Evolutionary conservation across 2,113 vertebrate genomes (phyloP).

Genomic region (Lophochroa leadbeateri): DNA sequence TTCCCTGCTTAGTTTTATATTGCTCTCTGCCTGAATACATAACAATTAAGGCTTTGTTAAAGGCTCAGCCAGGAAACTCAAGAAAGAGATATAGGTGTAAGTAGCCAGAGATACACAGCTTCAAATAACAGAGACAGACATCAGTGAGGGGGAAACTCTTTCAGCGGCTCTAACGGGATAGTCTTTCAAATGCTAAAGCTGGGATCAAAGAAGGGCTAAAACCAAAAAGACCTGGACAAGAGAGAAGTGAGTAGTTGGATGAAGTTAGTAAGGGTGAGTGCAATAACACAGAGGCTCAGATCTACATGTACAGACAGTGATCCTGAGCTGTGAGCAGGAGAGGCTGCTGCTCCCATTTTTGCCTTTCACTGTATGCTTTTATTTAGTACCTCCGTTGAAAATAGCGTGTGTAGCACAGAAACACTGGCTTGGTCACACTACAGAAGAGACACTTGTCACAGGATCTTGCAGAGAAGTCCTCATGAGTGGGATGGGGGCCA

Average conservation of each 20-base stretch:
- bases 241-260: background rate
- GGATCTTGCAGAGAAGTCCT: background rate
- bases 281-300: background rate
- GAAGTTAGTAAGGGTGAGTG: background rate
- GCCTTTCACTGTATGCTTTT: background rate
- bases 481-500: no score
- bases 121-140: background rate
- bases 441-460: background rate
- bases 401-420: fast-evolving
- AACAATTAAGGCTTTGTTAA: background rate
- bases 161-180: background rate
- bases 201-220: background rate
- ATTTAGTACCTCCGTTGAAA: background rate
- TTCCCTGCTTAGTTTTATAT: background rate
- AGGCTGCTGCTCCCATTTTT: background rate
- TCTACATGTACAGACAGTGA: background rate
- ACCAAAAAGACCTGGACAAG: background rate
- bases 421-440: background rate
- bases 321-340: background rate
- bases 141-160: background rate
- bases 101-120: background rate
- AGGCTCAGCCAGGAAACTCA: background rate
- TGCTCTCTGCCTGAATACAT: background rate
- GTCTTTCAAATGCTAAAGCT: background rate
- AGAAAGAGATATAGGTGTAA: background rate